These are phyloP conservation scores for Merodon equestris DNA, from an alignment of 2,888 invertebrate species.

Conservation along the genomic window DNA sequence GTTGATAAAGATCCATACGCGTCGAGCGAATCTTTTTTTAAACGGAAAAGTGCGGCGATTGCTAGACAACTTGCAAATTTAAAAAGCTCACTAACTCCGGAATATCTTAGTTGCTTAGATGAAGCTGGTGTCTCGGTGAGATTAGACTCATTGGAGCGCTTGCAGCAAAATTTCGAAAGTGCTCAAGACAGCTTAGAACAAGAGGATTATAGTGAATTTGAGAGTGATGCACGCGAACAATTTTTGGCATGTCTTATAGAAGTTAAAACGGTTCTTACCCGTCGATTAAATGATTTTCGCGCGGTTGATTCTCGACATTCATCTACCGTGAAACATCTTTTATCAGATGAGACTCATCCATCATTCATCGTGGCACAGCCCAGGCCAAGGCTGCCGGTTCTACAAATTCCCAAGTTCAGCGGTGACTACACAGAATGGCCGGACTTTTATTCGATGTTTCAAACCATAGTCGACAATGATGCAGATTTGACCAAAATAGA, in stretches of 20 bases:
- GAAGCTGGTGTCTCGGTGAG: conserved; percentile 17
- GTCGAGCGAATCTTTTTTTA: too few species aligned
- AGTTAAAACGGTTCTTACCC: conserved; percentile 4
- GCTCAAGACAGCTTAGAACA: conserved; percentile 19
- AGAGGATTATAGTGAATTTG: conserved; percentile 2
- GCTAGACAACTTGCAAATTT: too few species aligned
- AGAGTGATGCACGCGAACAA: background rate
- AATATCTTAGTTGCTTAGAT: background rate
- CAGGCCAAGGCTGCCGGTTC: background rate
- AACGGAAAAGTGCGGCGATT: too few species aligned
- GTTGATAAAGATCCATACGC: too few species aligned
- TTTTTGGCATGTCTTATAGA: background rate
- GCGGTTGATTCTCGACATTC: conserved; percentile 3
- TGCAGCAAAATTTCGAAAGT: conserved; percentile 14
- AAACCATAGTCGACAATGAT: background rate
- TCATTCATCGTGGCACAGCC: conserved; percentile 7
- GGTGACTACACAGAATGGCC: conserved; percentile 21
- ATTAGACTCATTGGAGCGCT: conserved; percentile 14
- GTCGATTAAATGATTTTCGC: conserved; percentile 1
- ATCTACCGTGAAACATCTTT: conserved; percentile 19
- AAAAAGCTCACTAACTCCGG: too few species aligned
- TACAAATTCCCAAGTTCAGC: conserved; percentile 9
- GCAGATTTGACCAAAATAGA: background rate
- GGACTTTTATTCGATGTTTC: conserved; percentile 17
- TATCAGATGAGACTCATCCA: conserved; percentile 12